Percentiles rank a stretch among this genome's conserved stretches.
Conservation (phyloP, 2,113 vertebrate genomes). For the Meriones unguiculatus region DNA sequence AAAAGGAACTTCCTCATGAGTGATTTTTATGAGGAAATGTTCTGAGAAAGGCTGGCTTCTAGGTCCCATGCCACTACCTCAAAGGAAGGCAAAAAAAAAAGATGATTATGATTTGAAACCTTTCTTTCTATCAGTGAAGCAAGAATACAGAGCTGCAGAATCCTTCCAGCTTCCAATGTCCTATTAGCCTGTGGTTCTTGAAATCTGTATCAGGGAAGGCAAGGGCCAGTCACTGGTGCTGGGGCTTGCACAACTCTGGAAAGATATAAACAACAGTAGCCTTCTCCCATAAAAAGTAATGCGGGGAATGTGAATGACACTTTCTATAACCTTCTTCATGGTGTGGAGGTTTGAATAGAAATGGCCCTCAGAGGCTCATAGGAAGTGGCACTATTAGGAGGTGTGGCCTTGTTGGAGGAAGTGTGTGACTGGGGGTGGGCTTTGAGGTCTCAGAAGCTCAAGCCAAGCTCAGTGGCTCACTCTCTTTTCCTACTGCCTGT, state of each 20-base stretch:
- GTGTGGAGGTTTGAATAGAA: neutral
- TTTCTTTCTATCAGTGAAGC: neutral
- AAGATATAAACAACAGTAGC: neutral
- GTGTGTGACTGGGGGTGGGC: neutral
- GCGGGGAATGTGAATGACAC: neutral
- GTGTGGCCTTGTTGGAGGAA: neutral
- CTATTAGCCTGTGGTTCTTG: neutral
- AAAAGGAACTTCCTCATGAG: neutral
- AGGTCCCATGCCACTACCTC: neutral
- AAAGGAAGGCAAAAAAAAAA: slow-evolving; percentile 2
- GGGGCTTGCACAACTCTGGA: neutral
- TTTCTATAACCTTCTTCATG: neutral
- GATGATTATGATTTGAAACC: neutral
- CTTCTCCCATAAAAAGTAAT: neutral
- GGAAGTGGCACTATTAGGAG: too few relatives aligned
- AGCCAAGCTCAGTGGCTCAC: neutral
- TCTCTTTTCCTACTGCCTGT: neutral
- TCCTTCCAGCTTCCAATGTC: neutral
- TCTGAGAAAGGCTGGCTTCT: neutral
- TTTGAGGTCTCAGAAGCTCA: neutral
- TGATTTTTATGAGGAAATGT: neutral
- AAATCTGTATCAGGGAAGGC: neutral
- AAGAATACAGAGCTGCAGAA: neutral
- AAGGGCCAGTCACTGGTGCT: neutral
- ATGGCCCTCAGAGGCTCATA: too few relatives aligned